Conservation (phyloP, 2,113 vertebrate species). For the Haemorhous mexicanus region DNA sequence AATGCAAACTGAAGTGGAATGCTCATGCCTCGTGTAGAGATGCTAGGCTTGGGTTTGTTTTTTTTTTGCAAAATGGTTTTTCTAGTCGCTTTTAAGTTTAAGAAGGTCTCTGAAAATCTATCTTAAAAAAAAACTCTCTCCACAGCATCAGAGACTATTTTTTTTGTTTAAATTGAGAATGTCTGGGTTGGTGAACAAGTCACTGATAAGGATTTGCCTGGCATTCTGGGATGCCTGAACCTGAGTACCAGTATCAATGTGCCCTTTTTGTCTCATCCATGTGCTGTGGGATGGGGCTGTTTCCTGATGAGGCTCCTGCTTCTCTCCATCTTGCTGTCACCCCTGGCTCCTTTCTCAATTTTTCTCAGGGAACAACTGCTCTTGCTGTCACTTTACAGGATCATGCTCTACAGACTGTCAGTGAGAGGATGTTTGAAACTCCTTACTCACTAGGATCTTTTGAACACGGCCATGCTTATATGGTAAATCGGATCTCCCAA, state of each 20-base stretch:
- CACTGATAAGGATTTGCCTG: background rate
- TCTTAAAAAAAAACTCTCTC: background rate
- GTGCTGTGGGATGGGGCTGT: background rate
- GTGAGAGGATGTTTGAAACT: background rate
- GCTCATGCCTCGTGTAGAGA: too few species aligned
- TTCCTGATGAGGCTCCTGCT: background rate
- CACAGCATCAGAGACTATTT: background rate
- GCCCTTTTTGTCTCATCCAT: background rate
- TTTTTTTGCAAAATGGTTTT: background rate
- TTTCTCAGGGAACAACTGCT: background rate
- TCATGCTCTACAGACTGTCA: background rate
- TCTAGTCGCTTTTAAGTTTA: background rate
- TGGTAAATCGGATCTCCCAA: background rate
- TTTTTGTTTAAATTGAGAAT: background rate
- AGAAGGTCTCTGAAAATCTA: background rate
- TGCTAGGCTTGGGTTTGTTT: background rate
- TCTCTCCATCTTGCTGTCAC: background rate
- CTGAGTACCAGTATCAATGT: background rate
- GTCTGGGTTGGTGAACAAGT: background rate
- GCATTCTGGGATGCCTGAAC: background rate
- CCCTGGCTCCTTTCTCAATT: background rate
- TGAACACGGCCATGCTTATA: background rate
- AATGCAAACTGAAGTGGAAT: background rate
- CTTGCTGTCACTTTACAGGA: background rate
- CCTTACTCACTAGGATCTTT: background rate